Evolutionary conservation across 2,113 vertebrate genomes (phyloP), one percentile per base, ranked within the genome.

Genomic region (Elephas maximus): DNA sequence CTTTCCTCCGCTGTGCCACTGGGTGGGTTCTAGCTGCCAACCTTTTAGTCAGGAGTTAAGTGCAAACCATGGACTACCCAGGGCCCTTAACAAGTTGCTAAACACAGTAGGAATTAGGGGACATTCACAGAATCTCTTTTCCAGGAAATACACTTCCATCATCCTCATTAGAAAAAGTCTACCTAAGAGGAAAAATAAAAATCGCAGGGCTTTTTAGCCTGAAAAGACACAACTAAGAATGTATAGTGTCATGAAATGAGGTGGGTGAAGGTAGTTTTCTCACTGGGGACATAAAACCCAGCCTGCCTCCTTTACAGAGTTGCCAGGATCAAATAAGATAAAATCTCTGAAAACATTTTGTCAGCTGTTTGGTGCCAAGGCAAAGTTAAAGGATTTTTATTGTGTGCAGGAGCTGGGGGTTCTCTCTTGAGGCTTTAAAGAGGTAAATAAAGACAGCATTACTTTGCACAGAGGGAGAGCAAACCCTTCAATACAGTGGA

Each of bases 221-320:
- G 37, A 53, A 78, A 80, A 73, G 48, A 79, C 2, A 44, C 12
- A 60, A 79, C 45, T 81, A 26, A 85, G 74, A 60, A 33, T 11
- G 51, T 26, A 37, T 1, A 53, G 15, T 23, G 41, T 88, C 1
- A 0, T 30, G 60, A 78, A n/a, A 28, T 33, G 21, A 81, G 2
- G 2, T 5, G 14, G 9, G 10, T 15, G 2, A 21, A 28, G 1
- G 45, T 0, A 0, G n/a, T 48, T 8, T 37, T 53, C n/a, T 21
- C 26, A 48, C n/a, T 2, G 17, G 21, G 0, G 2, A 76, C 37
- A 60, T 80, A 57, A 28, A 62, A 57, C 28, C 81, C 14, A 77
- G 28, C n/a, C n/a, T 45, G 77, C 20, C 26, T 93, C 57, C 62
- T 74, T 18, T 28, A 7, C 2, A 4, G 74, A 62, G 84, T 0